Base-by-base conservation (phyloP, 2,888 invertebrate genomes). In the Heliothis peltigera region DNA sequence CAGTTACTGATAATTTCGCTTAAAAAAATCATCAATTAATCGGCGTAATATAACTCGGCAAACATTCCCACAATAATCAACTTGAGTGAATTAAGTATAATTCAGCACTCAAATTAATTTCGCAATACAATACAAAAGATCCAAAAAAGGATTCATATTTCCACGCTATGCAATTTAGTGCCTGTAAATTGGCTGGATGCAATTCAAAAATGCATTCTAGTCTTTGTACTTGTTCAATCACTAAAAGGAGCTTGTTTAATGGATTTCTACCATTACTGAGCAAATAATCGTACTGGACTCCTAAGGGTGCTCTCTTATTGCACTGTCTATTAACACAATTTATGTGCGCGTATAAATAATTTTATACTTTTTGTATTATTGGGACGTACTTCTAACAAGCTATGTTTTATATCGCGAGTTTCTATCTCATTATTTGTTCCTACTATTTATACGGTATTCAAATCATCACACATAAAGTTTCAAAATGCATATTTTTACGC, bases 241-340 rank as follows among this genome's bases (percentile, higher is more conserved):
- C 93, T 94, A 94, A 94, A 94, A 94, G 94, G 91, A 91, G 90
- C 92, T 92, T 89, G 92, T 94, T 93, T 94, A 95, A 94, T 94
- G 94, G 94, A 93, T 94, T 94, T 94, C 93, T 92, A 93, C 93
- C 92, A 94, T 95, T 94, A 94, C 93, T 90, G 92, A 91, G 91
- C 92, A 93, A 94, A 94, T 94, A 94, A 94, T 94, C 93, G 91
- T 89, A 91, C 90, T 91, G 88, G 91, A 91, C 89, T 87, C 82
- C 72, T 91, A 89, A 91, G 86, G 86, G 75, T 80, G 85, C 75
- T 83, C 49, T 57, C 84, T 85, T 84, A 83, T 84, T 91, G 85
- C 65, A 55, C 63, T 51, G 61, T 58, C 69, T 74, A 75, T 71
- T 75, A 77, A 74, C 61, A 64, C 65, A 75, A 65, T 72, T 70